Evolutionary conservation across 2,113 vertebrate species (phyloP).

Genomic region (Turnix velox): DNA sequence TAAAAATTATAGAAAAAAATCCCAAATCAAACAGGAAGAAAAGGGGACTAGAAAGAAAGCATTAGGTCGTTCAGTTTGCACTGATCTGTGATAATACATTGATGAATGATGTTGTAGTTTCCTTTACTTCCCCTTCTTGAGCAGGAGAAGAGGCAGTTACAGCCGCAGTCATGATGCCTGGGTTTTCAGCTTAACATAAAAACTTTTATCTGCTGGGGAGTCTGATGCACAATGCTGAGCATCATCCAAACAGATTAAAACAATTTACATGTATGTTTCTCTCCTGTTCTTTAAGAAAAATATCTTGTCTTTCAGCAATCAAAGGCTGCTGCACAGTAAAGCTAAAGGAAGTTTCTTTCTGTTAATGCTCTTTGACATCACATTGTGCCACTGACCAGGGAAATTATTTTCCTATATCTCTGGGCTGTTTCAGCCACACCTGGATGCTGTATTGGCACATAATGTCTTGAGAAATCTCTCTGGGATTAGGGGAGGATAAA

Average conservation of each 20-base stretch:
- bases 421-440: neutral
- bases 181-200: neutral
- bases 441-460: neutral
- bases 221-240: neutral
- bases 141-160: fast-evolving
- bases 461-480: neutral
- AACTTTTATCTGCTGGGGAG: neutral
- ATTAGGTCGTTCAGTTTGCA: neutral
- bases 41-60: neutral
- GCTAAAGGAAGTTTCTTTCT: neutral
- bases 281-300: neutral
- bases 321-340: fast-evolving
- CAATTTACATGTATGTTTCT: neutral
- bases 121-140: fast-evolving
- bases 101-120: neutral
- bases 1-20: neutral
- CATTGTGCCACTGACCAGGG: neutral
- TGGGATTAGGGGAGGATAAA: neutral
- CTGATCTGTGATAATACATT: neutral
- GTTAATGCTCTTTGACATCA: neutral
- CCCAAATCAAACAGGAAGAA: neutral
- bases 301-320: neutral
- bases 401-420: neutral
- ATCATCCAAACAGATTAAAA: neutral
- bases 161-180: fast-evolving